Evolutionary conservation across 1,140 invertebrate species (phyloP).

Genomic region (Cydia amplana): DNA sequence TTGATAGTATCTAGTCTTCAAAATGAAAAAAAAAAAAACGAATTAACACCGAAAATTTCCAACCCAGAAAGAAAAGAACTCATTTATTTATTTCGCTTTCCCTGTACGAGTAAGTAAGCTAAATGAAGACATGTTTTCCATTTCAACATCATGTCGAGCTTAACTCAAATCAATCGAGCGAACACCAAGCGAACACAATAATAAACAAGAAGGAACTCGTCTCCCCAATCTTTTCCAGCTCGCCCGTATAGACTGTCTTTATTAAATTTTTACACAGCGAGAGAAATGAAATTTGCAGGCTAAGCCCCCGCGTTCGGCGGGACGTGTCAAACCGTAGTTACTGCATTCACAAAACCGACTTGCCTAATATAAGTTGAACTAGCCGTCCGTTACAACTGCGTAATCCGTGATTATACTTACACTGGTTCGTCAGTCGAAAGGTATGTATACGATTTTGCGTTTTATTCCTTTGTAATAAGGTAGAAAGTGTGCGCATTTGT

Average conservation of each 20-base stretch:
- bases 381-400: neutral
- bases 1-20: too few species aligned
- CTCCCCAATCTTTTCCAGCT: slow-evolving; percentile 22
- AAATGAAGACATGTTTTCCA: neutral
- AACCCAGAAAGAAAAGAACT: neutral
- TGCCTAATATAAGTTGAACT: neutral
- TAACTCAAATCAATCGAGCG: neutral
- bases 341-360: neutral
- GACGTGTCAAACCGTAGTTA: slow-evolving; percentile 33
- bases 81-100: neutral
- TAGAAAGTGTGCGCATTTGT: neutral
- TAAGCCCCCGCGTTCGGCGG: slow-evolving; percentile 38
- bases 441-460: neutral
- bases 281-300: slow-evolving; percentile 31
- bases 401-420: neutral
- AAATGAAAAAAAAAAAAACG: too few species aligned
- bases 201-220: slow-evolving; percentile 23
- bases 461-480: slow-evolving; percentile 10
- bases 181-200: slow-evolving; percentile 18
- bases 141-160: neutral
- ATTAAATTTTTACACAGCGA: slow-evolving; percentile 31
- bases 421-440: neutral
- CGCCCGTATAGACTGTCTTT: slow-evolving; percentile 29
- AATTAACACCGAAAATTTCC: neutral
- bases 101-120: neutral